Percentiles rank a stretch among this genome's conserved stretches.
Evolutionary conservation across 2,797 vertebrate species (phyloP).

Genomic region (Caiman crocodilus): DNA sequence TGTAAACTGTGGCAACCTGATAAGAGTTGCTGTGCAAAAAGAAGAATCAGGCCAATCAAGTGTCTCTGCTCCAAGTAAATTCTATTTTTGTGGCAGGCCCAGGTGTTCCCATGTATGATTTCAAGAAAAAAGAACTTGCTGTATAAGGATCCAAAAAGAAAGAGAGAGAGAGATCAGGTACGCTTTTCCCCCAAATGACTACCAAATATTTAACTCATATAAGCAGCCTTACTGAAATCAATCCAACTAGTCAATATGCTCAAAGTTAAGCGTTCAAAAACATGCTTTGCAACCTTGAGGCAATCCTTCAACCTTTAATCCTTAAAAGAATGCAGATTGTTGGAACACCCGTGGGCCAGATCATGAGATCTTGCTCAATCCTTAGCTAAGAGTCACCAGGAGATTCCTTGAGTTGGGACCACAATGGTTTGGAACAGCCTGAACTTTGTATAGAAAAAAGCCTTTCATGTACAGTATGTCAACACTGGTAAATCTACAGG

Average conservation of each 20-base stretch:
- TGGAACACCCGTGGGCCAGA: not conserved
- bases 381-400: not conserved
- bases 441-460: not conserved
- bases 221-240: constrained; percentile 19
- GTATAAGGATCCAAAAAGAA: not conserved
- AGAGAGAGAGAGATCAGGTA: not conserved
- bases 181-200: not conserved
- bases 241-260: constrained; percentile 7
- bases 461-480: constrained; percentile 19
- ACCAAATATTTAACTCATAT: not conserved
- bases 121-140: rapidly evolving
- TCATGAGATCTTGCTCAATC: not conserved
- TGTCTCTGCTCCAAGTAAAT: not conserved
- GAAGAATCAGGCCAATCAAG: not conserved
- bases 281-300: constrained; percentile 13
- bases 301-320: constrained; percentile 2
- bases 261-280: not conserved
- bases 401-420: not conserved
- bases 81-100: not conserved
- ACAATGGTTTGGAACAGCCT: not conserved
- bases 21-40: not conserved
- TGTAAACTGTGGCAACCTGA: not conserved
- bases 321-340: constrained; percentile 18
- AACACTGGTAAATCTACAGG: constrained; percentile 31
- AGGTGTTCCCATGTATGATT: not conserved